Conservation (phyloP, 1,140 invertebrate species). For the Aphaenogaster rudis region DNA sequence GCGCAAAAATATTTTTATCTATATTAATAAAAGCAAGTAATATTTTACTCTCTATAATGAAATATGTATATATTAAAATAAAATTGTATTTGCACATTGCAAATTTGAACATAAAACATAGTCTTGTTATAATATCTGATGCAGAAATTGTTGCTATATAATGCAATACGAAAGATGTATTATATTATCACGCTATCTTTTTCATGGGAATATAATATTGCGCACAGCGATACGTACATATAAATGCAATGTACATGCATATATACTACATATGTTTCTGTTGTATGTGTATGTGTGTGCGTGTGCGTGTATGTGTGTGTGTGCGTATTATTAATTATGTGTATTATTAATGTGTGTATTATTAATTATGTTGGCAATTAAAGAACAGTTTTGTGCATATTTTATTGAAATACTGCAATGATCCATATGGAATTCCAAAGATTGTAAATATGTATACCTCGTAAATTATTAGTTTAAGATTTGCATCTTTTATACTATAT, state of each 20-base stretch:
- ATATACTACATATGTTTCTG: background rate
- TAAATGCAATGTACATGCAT: background rate
- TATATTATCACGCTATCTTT: slow-evolving; percentile 5
- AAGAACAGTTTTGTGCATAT: slow-evolving; percentile 18
- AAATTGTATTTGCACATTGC: background rate
- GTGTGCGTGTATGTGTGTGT: background rate
- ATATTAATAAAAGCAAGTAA: background rate
- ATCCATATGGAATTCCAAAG: slow-evolving; percentile 65
- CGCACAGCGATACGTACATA: background rate
- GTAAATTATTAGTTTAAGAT: slow-evolving; percentile 66
- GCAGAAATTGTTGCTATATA: slow-evolving; percentile 35
- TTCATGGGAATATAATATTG: slow-evolving; percentile 13
- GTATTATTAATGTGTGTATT: background rate
- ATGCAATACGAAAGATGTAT: background rate
- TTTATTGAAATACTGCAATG: slow-evolving; percentile 14
- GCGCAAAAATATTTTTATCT: background rate
- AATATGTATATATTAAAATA: slow-evolving; percentile 23
- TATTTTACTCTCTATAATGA: background rate
- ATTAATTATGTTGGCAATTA: slow-evolving; percentile 1
- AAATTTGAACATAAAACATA: background rate
- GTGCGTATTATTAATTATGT: too few relatives aligned
- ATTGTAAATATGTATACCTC: slow-evolving; percentile 71
- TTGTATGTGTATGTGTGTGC: background rate
- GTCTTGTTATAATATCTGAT: background rate
- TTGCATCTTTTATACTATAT: slow-evolving; percentile 31